Evolutionary conservation across 2,888 invertebrate genomes (phyloP), one percentile per base, ranked within the genome.

Genomic region (Dolomedes plantarius): DNA sequence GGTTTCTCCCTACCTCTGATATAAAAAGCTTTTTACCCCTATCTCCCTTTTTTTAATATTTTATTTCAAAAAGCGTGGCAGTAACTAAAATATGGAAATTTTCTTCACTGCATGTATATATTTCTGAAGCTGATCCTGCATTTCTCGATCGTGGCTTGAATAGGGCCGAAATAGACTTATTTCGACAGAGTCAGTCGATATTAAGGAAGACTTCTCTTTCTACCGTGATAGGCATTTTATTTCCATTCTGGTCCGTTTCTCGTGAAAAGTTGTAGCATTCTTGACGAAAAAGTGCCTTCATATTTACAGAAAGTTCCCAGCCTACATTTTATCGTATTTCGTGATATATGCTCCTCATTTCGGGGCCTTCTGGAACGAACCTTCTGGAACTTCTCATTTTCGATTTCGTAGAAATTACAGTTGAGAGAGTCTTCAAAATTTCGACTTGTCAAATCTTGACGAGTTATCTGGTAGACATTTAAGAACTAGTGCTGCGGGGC

Each of bases 71-170:
- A 82, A 75, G 75, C 67, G 81, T 82, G 73, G 81, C 46, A 31
- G 69, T 69, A 69, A 64, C 81, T 82, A 82, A 82, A 82, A 82
- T 82, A 82, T 82, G 81, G 80, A 81, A 82, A 82, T 82, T 82
- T 32, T 41, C 69, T 41, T 68, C 50, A 65, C 36, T 50, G 16
- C 72, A 73, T 50, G 73, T 68, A 68, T 64, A 41, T 64, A 29
- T 69, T 74, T 41, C 73, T 6, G 27, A 31, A 46, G 69, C 69
- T 82, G 81, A 82, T 69, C 75, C 68, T 39, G 75, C 69, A 69
- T 82, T 82, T 81, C 41, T 74, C 32, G 75, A 39, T 27, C 29
- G 27, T 13, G 11, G 23, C 29, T 62, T 46, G 81, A 69, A 75
- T 56, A 68, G 62, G 69, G 39, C 74, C 74, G 56, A 68, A 80